A percentile compares a stretch with the other conserved stretches of the same genome.
These are phyloP conservation scores for Philhelius pedissequus DNA, from an alignment of 2,888 invertebrate species.

Conservation along the genomic window DNA sequence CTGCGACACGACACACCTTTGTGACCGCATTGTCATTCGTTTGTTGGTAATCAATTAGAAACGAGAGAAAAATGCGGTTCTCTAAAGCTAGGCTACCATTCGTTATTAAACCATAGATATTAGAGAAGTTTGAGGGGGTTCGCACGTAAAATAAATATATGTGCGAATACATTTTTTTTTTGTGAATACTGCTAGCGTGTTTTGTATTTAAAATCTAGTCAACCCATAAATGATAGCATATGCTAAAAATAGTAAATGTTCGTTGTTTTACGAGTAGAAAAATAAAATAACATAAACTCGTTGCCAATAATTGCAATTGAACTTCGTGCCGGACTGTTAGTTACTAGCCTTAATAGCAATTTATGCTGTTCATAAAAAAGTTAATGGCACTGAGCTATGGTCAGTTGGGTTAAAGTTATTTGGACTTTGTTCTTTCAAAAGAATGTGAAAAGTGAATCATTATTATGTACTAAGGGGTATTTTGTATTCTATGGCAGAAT, in stretches of 20 bases:
- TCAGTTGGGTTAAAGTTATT: constrained; percentile 24
- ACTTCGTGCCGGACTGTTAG: constrained; percentile 38
- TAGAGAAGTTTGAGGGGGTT: neutral
- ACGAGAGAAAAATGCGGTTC: constrained; percentile 60
- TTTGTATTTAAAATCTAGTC: constrained; percentile 52
- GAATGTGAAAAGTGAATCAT: constrained; percentile 14
- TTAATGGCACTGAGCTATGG: constrained; percentile 34
- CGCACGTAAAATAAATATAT: constrained; percentile 8
- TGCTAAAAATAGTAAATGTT: constrained; percentile 62
- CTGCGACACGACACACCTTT: constrained; percentile 66
- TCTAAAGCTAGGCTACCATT: constrained; percentile 40
- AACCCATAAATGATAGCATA: constrained; percentile 61
- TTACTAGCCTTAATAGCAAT: neutral
- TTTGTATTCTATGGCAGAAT: neutral
- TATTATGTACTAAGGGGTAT: neutral
- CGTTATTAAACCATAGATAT: constrained; percentile 1
- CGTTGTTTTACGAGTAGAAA: neutral
- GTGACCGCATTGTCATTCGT: constrained; percentile 68
- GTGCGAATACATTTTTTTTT: constrained; percentile 31
- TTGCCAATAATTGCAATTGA: constrained; percentile 44
- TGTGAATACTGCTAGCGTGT: constrained; percentile 6
- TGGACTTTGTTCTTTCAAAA: constrained; percentile 29
- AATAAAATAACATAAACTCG: constrained; percentile 1
- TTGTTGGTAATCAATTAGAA: constrained; percentile 68
- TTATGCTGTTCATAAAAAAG: constrained; percentile 25